A percentile compares a stretch with the other conserved stretches of the same genome.
These are phyloP conservation scores for Phrynocephalus versicolor DNA, from an alignment of 2,113 vertebrate species.

Conservation along the genomic window DNA sequence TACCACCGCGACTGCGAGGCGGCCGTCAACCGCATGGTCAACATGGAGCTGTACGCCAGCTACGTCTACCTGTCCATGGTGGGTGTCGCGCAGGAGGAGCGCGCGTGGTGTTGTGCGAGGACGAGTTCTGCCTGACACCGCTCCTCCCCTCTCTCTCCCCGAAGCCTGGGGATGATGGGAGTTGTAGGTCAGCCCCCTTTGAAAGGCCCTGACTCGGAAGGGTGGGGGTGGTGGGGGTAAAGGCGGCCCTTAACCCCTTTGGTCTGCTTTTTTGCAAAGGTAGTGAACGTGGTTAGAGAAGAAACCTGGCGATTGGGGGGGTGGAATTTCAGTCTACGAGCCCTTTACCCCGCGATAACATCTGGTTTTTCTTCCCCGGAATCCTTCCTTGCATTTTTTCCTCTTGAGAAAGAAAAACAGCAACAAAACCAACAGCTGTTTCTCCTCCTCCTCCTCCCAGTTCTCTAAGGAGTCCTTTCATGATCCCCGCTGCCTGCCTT, in stretches of 20 bases:
- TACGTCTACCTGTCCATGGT: slow-evolving; percentile 82
- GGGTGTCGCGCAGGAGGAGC: slow-evolving; percentile 31
- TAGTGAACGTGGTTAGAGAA: not conserved
- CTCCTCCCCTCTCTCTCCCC: no score
- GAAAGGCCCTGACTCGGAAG: no score
- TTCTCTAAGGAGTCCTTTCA: no score
- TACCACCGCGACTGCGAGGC: slow-evolving; percentile 78
- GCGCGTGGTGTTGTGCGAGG: no score
- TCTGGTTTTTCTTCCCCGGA: not conserved
- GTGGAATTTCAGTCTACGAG: not conserved
- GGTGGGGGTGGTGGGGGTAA: not conserved
- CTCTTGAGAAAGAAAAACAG: not conserved
- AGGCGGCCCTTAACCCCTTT: no score
- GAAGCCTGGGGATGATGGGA: no score
- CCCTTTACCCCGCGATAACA: not conserved
- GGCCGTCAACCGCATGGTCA: slow-evolving; percentile 76
- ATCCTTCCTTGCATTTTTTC: not conserved
- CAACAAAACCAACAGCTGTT: not conserved
- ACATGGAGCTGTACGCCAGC: slow-evolving; percentile 82
- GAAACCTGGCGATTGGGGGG: not conserved
- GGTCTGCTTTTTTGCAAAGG: not conserved
- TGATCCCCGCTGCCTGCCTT: no score
- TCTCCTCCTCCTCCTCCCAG: not conserved
- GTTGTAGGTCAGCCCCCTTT: no score
- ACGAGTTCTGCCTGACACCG: no score